Conservation (phyloP, 2,888 invertebrate genomes). For the Lamproptera curius region DNA sequence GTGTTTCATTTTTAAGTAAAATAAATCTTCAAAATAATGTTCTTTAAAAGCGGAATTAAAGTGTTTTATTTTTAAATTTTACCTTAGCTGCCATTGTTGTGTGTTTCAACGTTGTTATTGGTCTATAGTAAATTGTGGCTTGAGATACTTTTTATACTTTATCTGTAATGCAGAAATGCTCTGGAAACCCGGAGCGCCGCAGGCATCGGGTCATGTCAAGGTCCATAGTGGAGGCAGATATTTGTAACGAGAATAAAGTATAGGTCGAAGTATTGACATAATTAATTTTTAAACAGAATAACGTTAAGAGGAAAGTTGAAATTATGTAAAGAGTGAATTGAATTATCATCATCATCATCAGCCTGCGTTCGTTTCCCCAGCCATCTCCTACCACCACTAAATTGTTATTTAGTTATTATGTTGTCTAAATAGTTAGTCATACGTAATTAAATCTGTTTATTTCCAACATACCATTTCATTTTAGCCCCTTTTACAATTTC, state of each 20-base stretch:
- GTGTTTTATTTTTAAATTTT: conserved; percentile 6
- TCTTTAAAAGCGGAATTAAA: too few species aligned
- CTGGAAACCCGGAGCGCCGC: conserved; percentile 23
- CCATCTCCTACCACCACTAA: conserved; percentile 62
- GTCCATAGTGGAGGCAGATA: conserved; percentile 45
- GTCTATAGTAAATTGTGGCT: conserved; percentile 44
- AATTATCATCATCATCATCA: too few species aligned
- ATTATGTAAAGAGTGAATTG: too few species aligned
- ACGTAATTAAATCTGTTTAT: too few species aligned
- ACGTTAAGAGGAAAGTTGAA: too few species aligned
- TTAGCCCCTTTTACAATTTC: not conserved
- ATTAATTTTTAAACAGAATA: too few species aligned
- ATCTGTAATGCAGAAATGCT: conserved; percentile 28
- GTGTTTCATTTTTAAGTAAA: too few species aligned
- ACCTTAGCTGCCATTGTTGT: conserved; percentile 65
- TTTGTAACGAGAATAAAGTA: too few species aligned
- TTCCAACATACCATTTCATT: too few species aligned
- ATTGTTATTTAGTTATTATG: conserved; percentile 22
- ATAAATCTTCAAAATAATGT: too few species aligned
- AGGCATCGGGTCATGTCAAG: conserved; percentile 23
- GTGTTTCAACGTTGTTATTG: conserved; percentile 40
- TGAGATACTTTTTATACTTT: conserved; percentile 53
- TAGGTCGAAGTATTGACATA: too few species aligned
- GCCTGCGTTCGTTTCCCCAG: conserved; percentile 58
- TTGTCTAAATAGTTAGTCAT: conserved; percentile 21